These are phyloP conservation scores for Anastrepha obliqua DNA, from an alignment of 1,140 invertebrate genomes.

Conservation along the genomic window DNA sequence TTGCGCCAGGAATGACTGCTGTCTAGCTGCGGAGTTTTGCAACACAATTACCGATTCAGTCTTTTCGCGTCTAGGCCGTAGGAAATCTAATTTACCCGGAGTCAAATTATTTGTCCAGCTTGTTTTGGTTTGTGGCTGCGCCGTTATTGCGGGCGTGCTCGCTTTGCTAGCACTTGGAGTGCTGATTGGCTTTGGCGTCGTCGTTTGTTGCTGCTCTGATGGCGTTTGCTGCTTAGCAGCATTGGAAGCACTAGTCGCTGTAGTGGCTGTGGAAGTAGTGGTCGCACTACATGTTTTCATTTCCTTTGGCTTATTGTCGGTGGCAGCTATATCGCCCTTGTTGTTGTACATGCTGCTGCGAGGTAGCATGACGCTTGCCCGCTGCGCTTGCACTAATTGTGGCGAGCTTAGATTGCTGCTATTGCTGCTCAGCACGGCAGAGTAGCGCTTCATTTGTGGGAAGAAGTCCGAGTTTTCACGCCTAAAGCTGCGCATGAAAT, in stretches of 20 bases:
- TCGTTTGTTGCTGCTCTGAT: background rate
- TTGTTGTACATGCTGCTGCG: conserved; percentile 76
- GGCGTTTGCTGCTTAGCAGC: conserved; percentile 51
- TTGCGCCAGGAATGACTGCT: conserved; percentile 73
- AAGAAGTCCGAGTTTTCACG: conserved; percentile 89
- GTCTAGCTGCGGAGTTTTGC: conserved; percentile 77
- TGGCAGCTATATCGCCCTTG: conserved; percentile 57
- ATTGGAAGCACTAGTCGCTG: conserved; percentile 16
- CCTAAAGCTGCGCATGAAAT: conserved; percentile 85
- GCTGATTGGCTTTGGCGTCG: conserved; percentile 5
- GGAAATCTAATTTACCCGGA: conserved; percentile 69
- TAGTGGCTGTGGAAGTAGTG: background rate
- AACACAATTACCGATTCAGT: conserved; percentile 88
- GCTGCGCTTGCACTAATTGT: conserved; percentile 68
- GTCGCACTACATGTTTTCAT: background rate
- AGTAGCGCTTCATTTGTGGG: conserved; percentile 82
- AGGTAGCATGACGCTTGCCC: conserved; percentile 81
- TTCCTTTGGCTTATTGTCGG: conserved; percentile 17
- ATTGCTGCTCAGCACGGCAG: conserved; percentile 78
- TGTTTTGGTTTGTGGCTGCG: conserved; percentile 57
- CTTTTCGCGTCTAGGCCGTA: conserved; percentile 86
- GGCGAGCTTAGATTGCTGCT: conserved; percentile 64
- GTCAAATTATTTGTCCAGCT: conserved; percentile 61
- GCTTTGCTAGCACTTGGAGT: conserved; percentile 24
- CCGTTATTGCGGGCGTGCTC: background rate